Conservation (phyloP, 2,113 vertebrate species). For the Pseudopodoces humilis region DNA sequence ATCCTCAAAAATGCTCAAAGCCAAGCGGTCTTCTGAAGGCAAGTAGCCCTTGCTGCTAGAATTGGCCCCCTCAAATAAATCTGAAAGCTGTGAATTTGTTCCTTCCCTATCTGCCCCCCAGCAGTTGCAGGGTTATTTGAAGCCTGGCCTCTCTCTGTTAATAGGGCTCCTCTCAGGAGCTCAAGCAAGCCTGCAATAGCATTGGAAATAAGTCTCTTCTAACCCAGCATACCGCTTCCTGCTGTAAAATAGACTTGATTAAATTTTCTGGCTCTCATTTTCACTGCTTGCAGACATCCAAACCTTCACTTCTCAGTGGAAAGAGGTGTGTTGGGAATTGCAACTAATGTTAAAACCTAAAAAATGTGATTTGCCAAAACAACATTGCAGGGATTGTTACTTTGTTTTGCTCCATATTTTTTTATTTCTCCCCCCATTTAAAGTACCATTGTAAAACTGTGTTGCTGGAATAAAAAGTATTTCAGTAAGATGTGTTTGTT, state of each 20-base stretch:
- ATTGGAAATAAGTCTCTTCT: constrained; percentile 25
- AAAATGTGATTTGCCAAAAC: constrained; percentile 21
- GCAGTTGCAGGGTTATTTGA: not conserved
- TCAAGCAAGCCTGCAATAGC: constrained; percentile 1
- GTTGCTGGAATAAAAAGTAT: not conserved
- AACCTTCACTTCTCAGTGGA: not conserved
- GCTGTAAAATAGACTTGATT: constrained; percentile 45
- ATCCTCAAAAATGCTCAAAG: not conserved
- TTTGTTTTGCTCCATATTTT: not conserved
- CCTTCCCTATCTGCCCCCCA: constrained; percentile 2
- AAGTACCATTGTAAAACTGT: not conserved
- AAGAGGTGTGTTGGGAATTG: not conserved
- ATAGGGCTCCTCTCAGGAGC: constrained; percentile 14
- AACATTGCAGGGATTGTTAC: not conserved
- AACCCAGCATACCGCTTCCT: constrained; percentile 14
- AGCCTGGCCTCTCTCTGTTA: not conserved
- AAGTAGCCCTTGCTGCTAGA: not conserved
- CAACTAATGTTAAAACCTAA: not conserved
- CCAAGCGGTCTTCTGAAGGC: not conserved
- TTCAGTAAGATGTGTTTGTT: not conserved
- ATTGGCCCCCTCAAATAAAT: not conserved
- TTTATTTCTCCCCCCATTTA: not conserved
- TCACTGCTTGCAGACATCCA: not conserved
- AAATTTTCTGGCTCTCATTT: constrained; percentile 41
- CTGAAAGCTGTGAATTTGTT: not conserved